These are phyloP conservation scores for Coecobrya sp. DNA, from an alignment of 2,888 invertebrate genomes.

Conservation along the genomic window DNA sequence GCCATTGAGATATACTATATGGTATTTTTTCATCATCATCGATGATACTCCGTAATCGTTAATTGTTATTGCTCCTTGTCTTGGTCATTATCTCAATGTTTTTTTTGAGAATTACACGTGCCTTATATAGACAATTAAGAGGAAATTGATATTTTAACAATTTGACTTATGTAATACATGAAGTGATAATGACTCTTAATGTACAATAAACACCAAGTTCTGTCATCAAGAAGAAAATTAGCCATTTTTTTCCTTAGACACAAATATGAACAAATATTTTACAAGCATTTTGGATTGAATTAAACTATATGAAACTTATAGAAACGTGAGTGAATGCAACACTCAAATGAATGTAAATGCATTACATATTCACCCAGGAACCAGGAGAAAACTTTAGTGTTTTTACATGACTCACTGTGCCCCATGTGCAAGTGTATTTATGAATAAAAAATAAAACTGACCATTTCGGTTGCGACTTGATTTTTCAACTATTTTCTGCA, in stretches of 20 bases:
- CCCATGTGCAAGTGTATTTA: background rate
- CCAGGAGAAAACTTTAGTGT: background rate
- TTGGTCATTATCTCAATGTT: constrained; percentile 39
- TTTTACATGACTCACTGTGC: background rate
- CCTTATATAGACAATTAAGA: constrained; percentile 11
- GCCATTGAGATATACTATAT: background rate
- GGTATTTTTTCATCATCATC: background rate
- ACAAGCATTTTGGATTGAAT: too few species aligned
- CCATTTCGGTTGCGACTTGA: background rate
- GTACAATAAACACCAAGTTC: background rate
- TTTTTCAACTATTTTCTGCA: background rate
- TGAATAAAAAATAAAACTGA: background rate
- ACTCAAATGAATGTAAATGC: too few species aligned
- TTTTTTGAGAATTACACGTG: constrained; percentile 25
- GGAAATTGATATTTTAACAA: background rate
- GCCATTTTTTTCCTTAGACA: background rate
- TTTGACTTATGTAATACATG: background rate
- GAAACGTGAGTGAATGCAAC: too few species aligned
- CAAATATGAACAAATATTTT: background rate
- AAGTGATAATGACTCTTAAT: background rate
- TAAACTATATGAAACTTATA: too few species aligned
- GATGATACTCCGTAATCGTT: constrained; percentile 32
- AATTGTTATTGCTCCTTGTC: constrained; percentile 70
- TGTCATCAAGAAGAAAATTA: background rate
- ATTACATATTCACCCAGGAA: too few species aligned